A percentile compares a stretch with the other conserved stretches of the same genome.
Evolutionary conservation across 2,797 vertebrate genomes (phyloP).

Genomic region (Halcyon badia): DNA sequence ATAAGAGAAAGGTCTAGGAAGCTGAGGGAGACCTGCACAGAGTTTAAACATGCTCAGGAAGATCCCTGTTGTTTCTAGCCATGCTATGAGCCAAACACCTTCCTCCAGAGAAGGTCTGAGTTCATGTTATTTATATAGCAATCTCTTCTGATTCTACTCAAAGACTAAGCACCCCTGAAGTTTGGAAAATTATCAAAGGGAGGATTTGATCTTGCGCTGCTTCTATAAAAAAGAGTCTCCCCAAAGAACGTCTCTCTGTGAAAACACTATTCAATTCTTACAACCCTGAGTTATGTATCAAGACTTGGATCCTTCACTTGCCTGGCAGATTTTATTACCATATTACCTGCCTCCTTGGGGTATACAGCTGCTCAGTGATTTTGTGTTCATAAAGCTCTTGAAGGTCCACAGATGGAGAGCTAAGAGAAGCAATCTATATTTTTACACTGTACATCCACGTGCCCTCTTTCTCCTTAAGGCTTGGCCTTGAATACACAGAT

Average conservation of each 20-base stretch:
- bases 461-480: conserved; percentile 1
- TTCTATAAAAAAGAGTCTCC: neutral
- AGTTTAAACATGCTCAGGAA: conserved; percentile 4
- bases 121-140: conserved; percentile 2
- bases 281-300: neutral
- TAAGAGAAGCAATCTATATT: conserved; percentile 19
- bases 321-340: conserved; percentile 32
- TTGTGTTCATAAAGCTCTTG: conserved; percentile 41
- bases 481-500: neutral
- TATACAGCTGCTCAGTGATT: conserved; percentile 25
- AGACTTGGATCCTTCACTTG: conserved; percentile 30
- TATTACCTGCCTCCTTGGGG: conserved; percentile 23
- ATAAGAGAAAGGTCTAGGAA: neutral
- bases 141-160: neutral
- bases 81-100: neutral
- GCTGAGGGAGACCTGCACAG: neutral
- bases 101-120: neutral
- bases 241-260: neutral
- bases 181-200: neutral
- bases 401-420: conserved; percentile 28
- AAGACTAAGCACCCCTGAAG: neutral
- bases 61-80: neutral
- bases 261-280: conserved; percentile 4
- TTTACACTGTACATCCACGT: conserved; percentile 16
- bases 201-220: neutral